Evolutionary conservation across 2,113 vertebrate genomes (phyloP), one percentile per base, ranked within the genome.

Genomic region (Crypturellus undulatus): DNA sequence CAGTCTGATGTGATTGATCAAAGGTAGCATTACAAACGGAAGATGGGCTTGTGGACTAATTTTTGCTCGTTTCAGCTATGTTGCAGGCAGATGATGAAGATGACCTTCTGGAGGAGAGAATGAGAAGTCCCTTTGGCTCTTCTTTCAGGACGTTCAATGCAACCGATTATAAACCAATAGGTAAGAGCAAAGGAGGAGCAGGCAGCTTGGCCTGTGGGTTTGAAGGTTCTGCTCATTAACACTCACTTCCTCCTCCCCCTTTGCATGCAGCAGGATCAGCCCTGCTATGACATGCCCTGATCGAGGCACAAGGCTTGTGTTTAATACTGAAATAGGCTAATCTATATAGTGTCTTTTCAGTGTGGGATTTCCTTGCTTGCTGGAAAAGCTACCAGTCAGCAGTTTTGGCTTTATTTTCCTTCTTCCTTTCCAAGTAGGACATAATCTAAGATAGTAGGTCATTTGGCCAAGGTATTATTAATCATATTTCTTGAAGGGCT

Each of bases 41-140:
- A 93, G 54, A 49, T 54, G 69, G 20, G 64, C 79, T 93, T 68
- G 9, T 79, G 87, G 42, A 71, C 81, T 90, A 62, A 75, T 65
- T 40, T 96, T 89, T 89, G 28, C 19, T 78, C 76, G 64, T 84
- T 62, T 79, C 94, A 99, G 99, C 99, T 87, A 99, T 99, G 99
- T 93, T 99, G 87, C 99, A 99, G 97, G 99, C 99, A 38, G 99
- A 99, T 87, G 99, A 99, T 93, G 99, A 99, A 96, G 99, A 99
- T 70, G 99, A 99, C 91, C 98, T 99, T 96, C 98, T 99, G 97
- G 99, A 99, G 94, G 99, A 99, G 96, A 99, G 99, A 96, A 99
- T 99, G 99, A 99, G 99, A 96, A 99, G 99, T 94, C 99, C 99
- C 2, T 99, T 99, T 90, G 99, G 99, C n/a, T 99, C 99, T 38